These are phyloP conservation scores for Myzus persicae DNA, from an alignment of 1,140 invertebrate species.

Conservation along the genomic window DNA sequence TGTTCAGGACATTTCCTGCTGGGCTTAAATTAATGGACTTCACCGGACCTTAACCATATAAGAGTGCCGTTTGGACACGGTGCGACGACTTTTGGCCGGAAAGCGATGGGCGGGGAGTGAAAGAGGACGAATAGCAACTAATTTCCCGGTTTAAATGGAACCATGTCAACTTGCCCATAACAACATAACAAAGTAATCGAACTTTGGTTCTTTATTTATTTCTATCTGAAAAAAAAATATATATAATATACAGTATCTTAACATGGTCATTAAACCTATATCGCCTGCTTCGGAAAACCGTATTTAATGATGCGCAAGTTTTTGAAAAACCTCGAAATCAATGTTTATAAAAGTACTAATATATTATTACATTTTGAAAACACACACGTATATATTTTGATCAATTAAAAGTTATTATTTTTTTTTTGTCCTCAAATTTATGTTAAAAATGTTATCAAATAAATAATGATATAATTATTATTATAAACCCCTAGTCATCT, in stretches of 20 bases:
- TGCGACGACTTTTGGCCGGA: conserved; percentile 30
- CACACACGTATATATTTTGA: neutral
- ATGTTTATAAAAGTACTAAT: neutral
- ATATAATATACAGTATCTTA: neutral
- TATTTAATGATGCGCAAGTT: conserved; percentile 21
- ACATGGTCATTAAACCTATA: conserved; percentile 18
- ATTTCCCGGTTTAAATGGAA: conserved; percentile 45
- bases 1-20: conserved; percentile 6
- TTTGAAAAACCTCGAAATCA: neutral
- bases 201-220: conserved; percentile 26
- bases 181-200: conserved; percentile 13
- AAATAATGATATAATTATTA: neutral
- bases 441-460: neutral
- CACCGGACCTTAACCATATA: conserved; percentile 35
- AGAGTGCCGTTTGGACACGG: conserved; percentile 42
- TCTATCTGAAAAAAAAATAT: neutral
- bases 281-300: neutral
- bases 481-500: neutral
- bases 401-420: neutral
- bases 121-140: conserved; percentile 32
- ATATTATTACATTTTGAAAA: neutral
- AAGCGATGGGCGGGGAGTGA: neutral
- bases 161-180: conserved; percentile 16
- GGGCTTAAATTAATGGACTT: conserved; percentile 54
- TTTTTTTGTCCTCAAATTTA: neutral